Percentiles rank a stretch among this genome's conserved stretches.
phyloP scores from a whole-genome alignment of 53 echinoderm and acorn worm species.

The Zoroaster sp. region DNA sequence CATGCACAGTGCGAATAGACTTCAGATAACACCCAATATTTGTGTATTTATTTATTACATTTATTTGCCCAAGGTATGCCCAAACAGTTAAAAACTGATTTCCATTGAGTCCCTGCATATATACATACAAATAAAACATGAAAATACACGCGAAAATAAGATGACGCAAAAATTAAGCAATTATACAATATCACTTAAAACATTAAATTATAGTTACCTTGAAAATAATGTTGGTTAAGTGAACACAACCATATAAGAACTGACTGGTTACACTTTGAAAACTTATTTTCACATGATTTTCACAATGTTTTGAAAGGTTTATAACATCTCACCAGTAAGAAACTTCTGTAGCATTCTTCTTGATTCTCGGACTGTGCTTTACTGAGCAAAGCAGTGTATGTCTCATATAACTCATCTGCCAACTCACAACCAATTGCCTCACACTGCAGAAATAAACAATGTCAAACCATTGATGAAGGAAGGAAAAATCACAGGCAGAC shows the following conservation, averaged over 20 bases:
- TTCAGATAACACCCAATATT: too few relatives aligned
- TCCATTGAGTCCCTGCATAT: too few relatives aligned
- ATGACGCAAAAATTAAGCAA: background rate
- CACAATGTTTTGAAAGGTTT: background rate
- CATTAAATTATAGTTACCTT: too few relatives aligned
- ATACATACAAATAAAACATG: too few relatives aligned
- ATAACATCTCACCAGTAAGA: slow-evolving; percentile 55
- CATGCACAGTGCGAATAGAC: too few relatives aligned
- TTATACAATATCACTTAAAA: too few relatives aligned
- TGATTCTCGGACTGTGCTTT: background rate
- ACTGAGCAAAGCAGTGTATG: slow-evolving; percentile 53
- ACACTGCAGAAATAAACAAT: slow-evolving; percentile 29
- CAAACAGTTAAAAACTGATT: too few relatives aligned
- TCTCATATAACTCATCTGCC: slow-evolving; percentile 59
- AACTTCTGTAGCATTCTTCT: slow-evolving; percentile 63
- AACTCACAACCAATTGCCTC: slow-evolving; percentile 49
- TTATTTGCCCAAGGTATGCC: too few relatives aligned
- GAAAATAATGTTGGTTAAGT: too few relatives aligned
- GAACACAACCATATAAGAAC: background rate
- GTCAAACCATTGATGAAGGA: background rate
- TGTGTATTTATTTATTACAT: too few relatives aligned
- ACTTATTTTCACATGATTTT: background rate
- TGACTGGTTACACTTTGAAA: background rate
- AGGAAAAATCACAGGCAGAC: background rate
- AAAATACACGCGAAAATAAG: background rate